A percentile compares a stretch with the other conserved stretches of the same genome.
Conservation (phyloP, 2,888 invertebrate species). For the Meloe dianella region DNA sequence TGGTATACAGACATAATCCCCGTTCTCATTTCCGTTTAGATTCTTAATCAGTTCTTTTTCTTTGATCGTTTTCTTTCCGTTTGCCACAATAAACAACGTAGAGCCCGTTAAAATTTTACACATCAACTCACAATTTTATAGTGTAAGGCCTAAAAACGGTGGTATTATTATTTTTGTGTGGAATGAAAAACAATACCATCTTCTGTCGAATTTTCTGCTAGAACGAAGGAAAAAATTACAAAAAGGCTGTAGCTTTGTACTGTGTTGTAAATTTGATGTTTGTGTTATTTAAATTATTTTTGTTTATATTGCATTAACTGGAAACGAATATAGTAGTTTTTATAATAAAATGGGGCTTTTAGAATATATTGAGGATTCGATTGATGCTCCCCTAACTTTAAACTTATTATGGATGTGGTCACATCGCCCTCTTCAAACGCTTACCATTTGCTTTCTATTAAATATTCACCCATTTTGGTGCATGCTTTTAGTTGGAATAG, state of each 20-base stretch:
- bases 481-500: constrained; percentile 24
- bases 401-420: constrained; percentile 36
- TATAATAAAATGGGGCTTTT: not conserved
- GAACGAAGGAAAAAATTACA: not conserved
- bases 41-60: constrained; percentile 25
- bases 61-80: constrained; percentile 28
- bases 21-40: constrained; percentile 28
- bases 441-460: constrained; percentile 39
- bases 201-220: not conserved
- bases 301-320: not conserved
- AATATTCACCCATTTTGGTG: constrained; percentile 43
- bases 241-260: not conserved
- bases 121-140: constrained; percentile 31
- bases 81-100: constrained; percentile 24
- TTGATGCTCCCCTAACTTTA: constrained; percentile 17
- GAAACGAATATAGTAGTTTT: not conserved
- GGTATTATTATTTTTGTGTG: constrained; percentile 12
- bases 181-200: not conserved
- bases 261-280: not conserved
- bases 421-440: constrained; percentile 33
- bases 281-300: not conserved
- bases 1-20: constrained; percentile 26
- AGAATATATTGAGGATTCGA: not conserved
- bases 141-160: not conserved
- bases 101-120: constrained; percentile 41